A percentile compares a stretch with the other conserved stretches of the same genome.
Evolutionary conservation across 2,888 invertebrate genomes (phyloP).

Genomic region (Tanytarsus gracilentus): DNA sequence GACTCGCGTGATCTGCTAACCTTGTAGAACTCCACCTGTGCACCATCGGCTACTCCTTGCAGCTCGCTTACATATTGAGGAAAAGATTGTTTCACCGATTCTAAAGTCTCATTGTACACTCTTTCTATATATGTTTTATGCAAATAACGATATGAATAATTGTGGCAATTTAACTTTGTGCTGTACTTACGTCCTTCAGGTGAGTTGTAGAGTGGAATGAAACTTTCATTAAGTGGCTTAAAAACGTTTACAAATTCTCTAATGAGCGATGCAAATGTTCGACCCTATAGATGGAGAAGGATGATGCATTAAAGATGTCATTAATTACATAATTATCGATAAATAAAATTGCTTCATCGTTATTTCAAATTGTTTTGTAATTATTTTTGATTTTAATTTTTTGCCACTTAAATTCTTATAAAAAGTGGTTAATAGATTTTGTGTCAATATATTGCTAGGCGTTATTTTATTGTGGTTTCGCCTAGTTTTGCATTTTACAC

Average conservation of each 20-base stretch:
- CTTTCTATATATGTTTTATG: conserved; percentile 37
- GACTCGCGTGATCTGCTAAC: conserved; percentile 42
- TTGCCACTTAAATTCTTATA: too few relatives aligned
- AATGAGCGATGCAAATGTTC: conserved; percentile 65
- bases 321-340: neutral
- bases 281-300: conserved; percentile 51
- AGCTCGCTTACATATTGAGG: conserved; percentile 77
- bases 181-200: conserved; percentile 50
- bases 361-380: too few relatives aligned
- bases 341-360: too few relatives aligned
- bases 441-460: too few relatives aligned
- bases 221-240: conserved; percentile 55
- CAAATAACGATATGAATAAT: neutral
- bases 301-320: neutral
- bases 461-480: too few relatives aligned
- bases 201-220: conserved; percentile 63
- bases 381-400: neutral
- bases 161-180: conserved; percentile 26
- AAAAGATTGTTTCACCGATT: conserved; percentile 56
- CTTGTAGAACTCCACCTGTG: conserved; percentile 72
- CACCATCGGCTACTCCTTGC: conserved; percentile 74
- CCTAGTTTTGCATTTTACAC: too few relatives aligned
- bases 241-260: conserved; percentile 55
- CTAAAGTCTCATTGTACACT: conserved; percentile 67
- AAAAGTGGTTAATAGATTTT: too few relatives aligned